Evolutionary conservation across 1,140 invertebrate species (phyloP).

Genomic region (Bombus sibiricus): DNA sequence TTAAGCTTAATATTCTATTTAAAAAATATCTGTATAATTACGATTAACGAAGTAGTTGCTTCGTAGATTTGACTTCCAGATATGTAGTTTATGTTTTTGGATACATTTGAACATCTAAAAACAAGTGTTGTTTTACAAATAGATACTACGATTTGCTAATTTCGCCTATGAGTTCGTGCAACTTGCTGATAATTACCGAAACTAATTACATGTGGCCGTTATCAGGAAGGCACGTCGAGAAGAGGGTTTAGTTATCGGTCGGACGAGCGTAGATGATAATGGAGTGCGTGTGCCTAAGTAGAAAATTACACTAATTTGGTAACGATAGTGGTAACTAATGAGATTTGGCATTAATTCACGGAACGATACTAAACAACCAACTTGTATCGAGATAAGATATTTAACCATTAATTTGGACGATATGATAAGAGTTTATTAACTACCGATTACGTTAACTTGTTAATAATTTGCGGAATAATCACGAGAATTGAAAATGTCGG

Average conservation of each 20-base stretch:
- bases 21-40: too few species aligned
- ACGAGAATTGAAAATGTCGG: neutral
- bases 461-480: neutral
- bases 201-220: slow-evolving; percentile 43
- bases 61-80: neutral
- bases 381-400: slow-evolving; percentile 9
- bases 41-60: too few species aligned
- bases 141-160: neutral
- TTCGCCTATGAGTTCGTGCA: neutral
- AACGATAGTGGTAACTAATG: slow-evolving; percentile 14
- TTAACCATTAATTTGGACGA: neutral
- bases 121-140: neutral
- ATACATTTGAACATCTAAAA: neutral
- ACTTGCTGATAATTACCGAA: slow-evolving; percentile 34
- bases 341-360: slow-evolving; percentile 26
- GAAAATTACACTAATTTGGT: slow-evolving; percentile 38
- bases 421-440: neutral
- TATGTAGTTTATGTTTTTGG: neutral
- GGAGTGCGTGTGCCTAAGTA: slow-evolving; percentile 25
- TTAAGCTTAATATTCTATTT: too few species aligned
- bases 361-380: neutral
- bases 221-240: slow-evolving; percentile 26
- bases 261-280: slow-evolving; percentile 18
- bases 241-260: slow-evolving; percentile 30
- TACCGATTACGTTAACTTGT: neutral